phyloP scores from a whole-genome alignment of 2,888 invertebrate species.

The Eupeodes latifasciatus region DNA sequence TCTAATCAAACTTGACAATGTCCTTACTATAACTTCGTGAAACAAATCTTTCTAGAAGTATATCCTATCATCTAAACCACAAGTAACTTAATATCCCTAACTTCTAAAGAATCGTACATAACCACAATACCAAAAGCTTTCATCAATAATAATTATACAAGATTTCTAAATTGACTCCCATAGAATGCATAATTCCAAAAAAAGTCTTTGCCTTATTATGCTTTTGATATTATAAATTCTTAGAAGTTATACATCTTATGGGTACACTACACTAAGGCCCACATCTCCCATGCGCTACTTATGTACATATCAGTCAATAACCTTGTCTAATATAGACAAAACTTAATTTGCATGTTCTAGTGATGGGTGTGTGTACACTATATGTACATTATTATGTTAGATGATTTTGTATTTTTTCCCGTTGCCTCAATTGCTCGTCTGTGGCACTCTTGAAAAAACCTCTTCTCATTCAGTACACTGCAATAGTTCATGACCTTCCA shows the following conservation, averaged over 20 bases:
- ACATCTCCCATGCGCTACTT: not conserved
- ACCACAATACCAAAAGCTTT: not conserved
- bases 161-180: not conserved
- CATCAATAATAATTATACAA: not conserved
- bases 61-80: too few relatives aligned
- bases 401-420: constrained; percentile 7
- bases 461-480: constrained; percentile 24
- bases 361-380: not conserved
- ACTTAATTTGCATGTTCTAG: constrained; percentile 24
- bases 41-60: too few relatives aligned
- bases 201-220: not conserved
- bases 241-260: not conserved
- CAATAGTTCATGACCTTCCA: constrained; percentile 60
- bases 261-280: not conserved
- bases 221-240: not conserved
- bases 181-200: not conserved
- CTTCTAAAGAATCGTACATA: not conserved
- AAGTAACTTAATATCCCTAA: too few relatives aligned
- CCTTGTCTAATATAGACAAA: not conserved
- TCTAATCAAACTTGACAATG: too few relatives aligned
- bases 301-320: not conserved
- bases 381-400: not conserved
- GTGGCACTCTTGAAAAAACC: constrained; percentile 3
- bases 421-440: not conserved
- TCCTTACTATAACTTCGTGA: too few relatives aligned